Base-by-base conservation (phyloP, 2,797 vertebrate species). In the Hapalemur alaotrensis region DNA sequence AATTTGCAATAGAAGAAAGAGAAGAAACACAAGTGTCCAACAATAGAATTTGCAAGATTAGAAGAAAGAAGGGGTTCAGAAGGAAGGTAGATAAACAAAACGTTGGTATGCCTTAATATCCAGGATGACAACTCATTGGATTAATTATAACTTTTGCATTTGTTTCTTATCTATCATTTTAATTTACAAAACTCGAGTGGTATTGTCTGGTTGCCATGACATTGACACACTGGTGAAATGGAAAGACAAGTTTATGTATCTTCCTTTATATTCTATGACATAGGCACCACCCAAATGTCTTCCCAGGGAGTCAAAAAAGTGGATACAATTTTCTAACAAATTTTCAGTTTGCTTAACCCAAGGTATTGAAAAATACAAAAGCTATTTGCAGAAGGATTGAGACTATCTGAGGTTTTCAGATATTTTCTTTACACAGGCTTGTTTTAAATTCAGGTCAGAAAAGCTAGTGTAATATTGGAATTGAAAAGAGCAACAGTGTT, bases 361-460 rank as follows among this genome's bases (percentile, higher is more conserved):
- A 88, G 76, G 54, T 93, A 85, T 82, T 82, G 76, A 92, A 97
- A 97, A 96, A 78, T 70, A 94, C 38, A 98, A 96, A 95, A 97
- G 18, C 32, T 96, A n/a, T 96, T 97, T 98, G 93, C 50, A 75
- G 91, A 97, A 97, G 92, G 82, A 95, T 82, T 96, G 81, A 54
- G 94, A 96, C 70, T 85, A 94, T 92, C 82, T 89, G 28, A 65
- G 86, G 20, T 52, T 46, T 48, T 38, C 25, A 73, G 78, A 96
- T 89, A 35, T 35, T 88, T 82, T 95, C 32, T 59, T 72, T 73
- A 61, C 91, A 95, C 57, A 76, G 46, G 38, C 41, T 78, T 87
- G 57, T 93, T 97, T 97, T 79, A 97, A 95, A 98, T 95, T 97
- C 97, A 83, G 46, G 87, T 97, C 92, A 96, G 95, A 96, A 97